Evolutionary conservation across 1,140 invertebrate species (phyloP).

Genomic region (Acyrthosiphon pisum): DNA sequence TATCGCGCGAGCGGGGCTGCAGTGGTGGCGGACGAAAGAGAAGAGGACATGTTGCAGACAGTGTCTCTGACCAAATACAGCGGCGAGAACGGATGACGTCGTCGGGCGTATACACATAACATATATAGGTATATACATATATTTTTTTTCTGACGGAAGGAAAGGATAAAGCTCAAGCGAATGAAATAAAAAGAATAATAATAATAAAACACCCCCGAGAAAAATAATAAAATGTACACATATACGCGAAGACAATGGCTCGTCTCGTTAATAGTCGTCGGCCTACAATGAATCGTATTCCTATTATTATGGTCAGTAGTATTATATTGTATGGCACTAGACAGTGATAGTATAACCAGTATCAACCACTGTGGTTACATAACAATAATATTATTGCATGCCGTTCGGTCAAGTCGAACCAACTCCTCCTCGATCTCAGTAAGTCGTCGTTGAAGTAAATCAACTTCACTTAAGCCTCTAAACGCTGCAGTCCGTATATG

Average conservation of each 20-base stretch:
- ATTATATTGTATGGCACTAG: background rate
- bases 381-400: background rate
- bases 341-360: background rate
- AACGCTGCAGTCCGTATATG: background rate
- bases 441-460: background rate
- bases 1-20: background rate
- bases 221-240: background rate
- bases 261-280: conserved; percentile 3
- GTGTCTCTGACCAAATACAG: conserved; percentile 31
- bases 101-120: background rate
- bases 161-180: background rate
- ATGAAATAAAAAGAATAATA: background rate
- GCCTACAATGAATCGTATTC: background rate
- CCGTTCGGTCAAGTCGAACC: background rate
- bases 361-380: background rate
- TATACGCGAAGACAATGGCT: background rate
- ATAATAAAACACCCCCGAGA: conserved; percentile 10
- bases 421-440: background rate
- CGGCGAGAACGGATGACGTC: background rate
- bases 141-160: background rate
- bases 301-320: background rate
- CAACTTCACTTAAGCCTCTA: background rate
- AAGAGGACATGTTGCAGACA: conserved; percentile 24
- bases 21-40: background rate
- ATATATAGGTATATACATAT: background rate